A percentile compares a stretch with the other conserved stretches of the same genome.
Evolutionary conservation across 2,888 invertebrate genomes (phyloP).

Genomic region (Pilophorus perplexus): DNA sequence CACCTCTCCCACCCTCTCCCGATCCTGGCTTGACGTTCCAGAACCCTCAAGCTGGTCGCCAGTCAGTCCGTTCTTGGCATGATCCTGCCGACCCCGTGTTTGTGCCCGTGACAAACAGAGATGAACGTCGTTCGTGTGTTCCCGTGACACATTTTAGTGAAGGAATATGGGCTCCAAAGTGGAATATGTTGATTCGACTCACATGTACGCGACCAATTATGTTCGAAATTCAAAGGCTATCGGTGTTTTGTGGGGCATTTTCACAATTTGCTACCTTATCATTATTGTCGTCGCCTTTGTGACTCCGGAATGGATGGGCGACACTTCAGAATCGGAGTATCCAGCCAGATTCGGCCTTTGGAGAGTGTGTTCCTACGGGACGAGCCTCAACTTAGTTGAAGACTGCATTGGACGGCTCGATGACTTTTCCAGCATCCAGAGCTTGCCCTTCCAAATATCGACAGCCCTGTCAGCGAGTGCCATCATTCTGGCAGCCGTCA

Average conservation of each 20-base stretch:
- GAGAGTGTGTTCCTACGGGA: conserved; percentile 71
- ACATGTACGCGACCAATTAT: conserved; percentile 86
- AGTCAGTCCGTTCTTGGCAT: neutral
- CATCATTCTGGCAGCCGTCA: conserved; percentile 78
- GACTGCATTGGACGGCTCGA: conserved; percentile 82
- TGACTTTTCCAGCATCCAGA: conserved; percentile 76
- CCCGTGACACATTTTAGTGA: conserved; percentile 22
- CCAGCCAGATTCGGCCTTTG: conserved; percentile 91
- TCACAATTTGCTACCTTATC: conserved; percentile 94
- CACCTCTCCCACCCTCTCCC: neutral
- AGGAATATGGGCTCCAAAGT: conserved; percentile 81
- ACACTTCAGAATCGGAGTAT: conserved; percentile 69
- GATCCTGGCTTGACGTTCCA: conserved; percentile 11
- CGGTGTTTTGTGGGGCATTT: conserved; percentile 95
- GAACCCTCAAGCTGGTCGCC: neutral
- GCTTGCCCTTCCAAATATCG: conserved; percentile 79
- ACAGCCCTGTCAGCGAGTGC: conserved; percentile 86
- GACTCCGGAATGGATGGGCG: conserved; percentile 87
- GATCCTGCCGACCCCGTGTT: neutral
- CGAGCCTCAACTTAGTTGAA: conserved; percentile 66
- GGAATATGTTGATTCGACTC: conserved; percentile 87
- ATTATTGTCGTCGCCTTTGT: conserved; percentile 93
- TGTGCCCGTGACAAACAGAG: neutral
- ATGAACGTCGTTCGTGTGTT: conserved; percentile 22
- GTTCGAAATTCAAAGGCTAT: conserved; percentile 91